phyloP scores from a whole-genome alignment of 2,797 vertebrate species.

The Paedocypris micromegethes region DNA sequence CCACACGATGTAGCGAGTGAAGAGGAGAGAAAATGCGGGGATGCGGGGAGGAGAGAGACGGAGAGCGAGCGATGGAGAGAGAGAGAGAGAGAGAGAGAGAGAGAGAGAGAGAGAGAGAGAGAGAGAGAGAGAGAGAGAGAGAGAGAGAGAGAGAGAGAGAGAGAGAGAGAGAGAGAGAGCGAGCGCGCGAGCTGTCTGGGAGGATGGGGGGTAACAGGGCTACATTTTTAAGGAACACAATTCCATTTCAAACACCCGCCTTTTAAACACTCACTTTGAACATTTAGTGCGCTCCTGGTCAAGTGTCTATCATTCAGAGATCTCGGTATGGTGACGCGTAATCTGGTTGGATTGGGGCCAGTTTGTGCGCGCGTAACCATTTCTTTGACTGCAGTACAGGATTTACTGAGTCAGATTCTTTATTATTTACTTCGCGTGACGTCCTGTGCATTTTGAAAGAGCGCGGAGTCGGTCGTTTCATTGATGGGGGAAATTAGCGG shows the following conservation, averaged over 20 bases:
- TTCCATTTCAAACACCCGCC: slow-evolving; percentile 24
- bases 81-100: slow-evolving; percentile 5
- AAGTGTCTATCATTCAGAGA: not conserved
- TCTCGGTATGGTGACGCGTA: slow-evolving; percentile 9
- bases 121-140: slow-evolving; percentile 10
- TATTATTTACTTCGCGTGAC: not conserved
- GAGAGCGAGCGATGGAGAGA: slow-evolving; percentile 10
- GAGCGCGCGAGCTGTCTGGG: slow-evolving; percentile 25
- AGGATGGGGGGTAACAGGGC: slow-evolving; percentile 35
- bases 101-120: slow-evolving; percentile 12
- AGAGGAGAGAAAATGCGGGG: slow-evolving; percentile 46
- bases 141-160: not conserved
- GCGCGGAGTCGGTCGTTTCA: too few species aligned
- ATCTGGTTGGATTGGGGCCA: slow-evolving; percentile 23
- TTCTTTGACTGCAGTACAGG: not conserved
- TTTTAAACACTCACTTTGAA: slow-evolving; percentile 6
- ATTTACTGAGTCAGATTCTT: not conserved
- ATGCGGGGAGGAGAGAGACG: slow-evolving; percentile 27
- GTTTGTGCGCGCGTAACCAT: not conserved
- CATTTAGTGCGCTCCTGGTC: not conserved
- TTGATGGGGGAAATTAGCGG: too few species aligned
- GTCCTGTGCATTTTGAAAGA: too few species aligned
- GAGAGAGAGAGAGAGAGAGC: not conserved
- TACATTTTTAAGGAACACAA: slow-evolving; percentile 27
- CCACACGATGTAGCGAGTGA: slow-evolving; percentile 38